Base-by-base conservation (phyloP, 1,140 invertebrate genomes). In the Mycetomoellerius zeteki region DNA sequence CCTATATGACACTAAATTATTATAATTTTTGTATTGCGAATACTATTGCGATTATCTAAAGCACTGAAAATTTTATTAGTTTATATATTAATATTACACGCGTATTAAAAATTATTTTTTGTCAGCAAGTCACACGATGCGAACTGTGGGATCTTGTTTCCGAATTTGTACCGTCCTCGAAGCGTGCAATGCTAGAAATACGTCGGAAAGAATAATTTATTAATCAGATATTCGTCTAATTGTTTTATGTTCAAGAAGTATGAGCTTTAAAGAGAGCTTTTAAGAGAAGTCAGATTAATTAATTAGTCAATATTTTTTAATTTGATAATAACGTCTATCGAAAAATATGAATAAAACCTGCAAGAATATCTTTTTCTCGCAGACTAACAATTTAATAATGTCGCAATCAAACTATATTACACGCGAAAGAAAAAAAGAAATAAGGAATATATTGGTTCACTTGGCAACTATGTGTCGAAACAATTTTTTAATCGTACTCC, bases 151-250 rank as follows among this genome's bases (percentile, higher is more conserved):
- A 78, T 91, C 58, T 85, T 69, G 52, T 50, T 73, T 71, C 33
- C 56, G 85, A 88, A 88, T 87, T 86, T 91, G 30, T 89, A 90
- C 90, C 92, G 91, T 93, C 89, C 91, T 81, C 69, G 69, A 78
- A 89, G 82, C 90, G 92, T 93, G 92, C 91, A 92, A 93, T 93
- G 87, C 47, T 93, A 93, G 91, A 90, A 37, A 33, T 24, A 58
- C 3, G 47, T 30, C 3, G 33, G 12, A 60, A 60, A 8, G 12
- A 47, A 82, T 50, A 60, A 84, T 60, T 82, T 72, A 58, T 82
- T 58, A 72, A 72, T 58, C 10, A 33, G 52, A 82, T 60, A 47
- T 27, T 73, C 19, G 14, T 82, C 1, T 43, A 78, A 78, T 64
- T 52, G 12, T 30, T 69, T 69, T 67, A n/a, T 69, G 3, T 58